Evolutionary conservation across 2,888 invertebrate species (phyloP), one percentile per base, ranked within the genome.

Genomic region (Aphodius sticticus): DNA sequence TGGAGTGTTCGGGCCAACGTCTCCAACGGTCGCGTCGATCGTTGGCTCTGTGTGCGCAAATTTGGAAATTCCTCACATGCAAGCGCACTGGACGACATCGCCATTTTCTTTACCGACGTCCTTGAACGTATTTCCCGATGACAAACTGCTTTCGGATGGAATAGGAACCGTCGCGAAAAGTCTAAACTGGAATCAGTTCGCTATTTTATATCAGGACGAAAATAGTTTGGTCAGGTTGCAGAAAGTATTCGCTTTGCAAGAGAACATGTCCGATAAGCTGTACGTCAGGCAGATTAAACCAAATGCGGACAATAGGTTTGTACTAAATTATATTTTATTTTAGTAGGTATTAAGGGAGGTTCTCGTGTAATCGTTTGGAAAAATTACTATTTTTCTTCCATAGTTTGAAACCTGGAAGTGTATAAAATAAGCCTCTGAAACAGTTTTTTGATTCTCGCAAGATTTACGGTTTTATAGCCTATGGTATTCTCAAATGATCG

Each of bases 51-150:
- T 97, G 82, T 95, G 96, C 84, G 94, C 96, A 86, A 92, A 93
- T 79, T 91, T 96, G 84, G 96, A 97, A 89, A 92, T 98, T 81
- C 98, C 98, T 0, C 95, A 97, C 86, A 91, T 98, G 79, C 93
- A 96, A 85, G 93, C 93, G 0, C 92, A 93, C 81, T 95, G 95
- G 92, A 94, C 95, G 82, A 91, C 92, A 9, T 81, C 79, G 14
- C 79, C 82, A 6, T 81, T 83, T 0, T 78, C 9, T 9, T 26
- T 37, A 6, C 35, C n/a, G 7, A 77, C 70, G n/a, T 80, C 78
- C 79, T 88, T 96, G 83, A 96, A 95, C 87, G 88, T 96, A 80
- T 92, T 93, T 86, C 96, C 96, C 0, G 92, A 95, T 79, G 92
- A 94, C 2, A 91, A 92, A 16, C 85, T 92, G 0, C 90, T 95